A percentile compares a stretch with the other conserved stretches of the same genome.
These are phyloP conservation scores for Liparis tanakae DNA, from an alignment of 2,797 vertebrate genomes.

Conservation along the genomic window DNA sequence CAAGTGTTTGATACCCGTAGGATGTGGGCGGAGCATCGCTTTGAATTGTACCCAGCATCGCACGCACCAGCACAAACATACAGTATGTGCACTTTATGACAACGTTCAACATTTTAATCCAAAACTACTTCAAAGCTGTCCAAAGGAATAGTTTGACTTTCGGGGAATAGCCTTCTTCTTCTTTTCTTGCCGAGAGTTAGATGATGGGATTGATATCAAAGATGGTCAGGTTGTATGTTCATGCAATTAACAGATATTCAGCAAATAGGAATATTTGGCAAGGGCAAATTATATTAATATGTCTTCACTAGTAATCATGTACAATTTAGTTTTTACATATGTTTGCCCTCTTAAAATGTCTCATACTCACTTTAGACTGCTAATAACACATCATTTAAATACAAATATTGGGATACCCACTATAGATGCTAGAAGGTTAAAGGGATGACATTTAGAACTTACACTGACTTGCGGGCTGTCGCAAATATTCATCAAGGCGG, in stretches of 20 bases:
- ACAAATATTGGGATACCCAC: neutral
- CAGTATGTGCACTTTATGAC: constrained; percentile 64
- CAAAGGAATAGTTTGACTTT: constrained; percentile 30
- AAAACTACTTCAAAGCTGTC: constrained; percentile 41
- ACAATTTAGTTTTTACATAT: too few species aligned
- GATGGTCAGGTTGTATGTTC: neutral
- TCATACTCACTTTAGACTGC: too few species aligned
- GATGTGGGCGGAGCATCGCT: constrained; percentile 23
- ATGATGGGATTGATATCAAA: neutral
- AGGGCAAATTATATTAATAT: neutral
- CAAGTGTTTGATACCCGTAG: constrained; percentile 24
- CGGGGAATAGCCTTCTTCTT: constrained; percentile 14
- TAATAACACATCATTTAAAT: neutral
- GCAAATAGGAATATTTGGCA: neutral
- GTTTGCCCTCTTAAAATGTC: too few species aligned
- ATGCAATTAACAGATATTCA: neutral
- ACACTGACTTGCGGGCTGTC: neutral
- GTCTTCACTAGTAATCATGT: neutral
- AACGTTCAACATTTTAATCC: constrained; percentile 46
- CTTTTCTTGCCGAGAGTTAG: neutral
- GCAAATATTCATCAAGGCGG: neutral
- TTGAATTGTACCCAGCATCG: constrained; percentile 16
- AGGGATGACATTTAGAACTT: neutral
- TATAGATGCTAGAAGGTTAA: neutral
- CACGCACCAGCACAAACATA: constrained; percentile 27